phyloP scores from a whole-genome alignment of 2,888 invertebrate genomes.

The Caenorhabditis uteleia region DNA sequence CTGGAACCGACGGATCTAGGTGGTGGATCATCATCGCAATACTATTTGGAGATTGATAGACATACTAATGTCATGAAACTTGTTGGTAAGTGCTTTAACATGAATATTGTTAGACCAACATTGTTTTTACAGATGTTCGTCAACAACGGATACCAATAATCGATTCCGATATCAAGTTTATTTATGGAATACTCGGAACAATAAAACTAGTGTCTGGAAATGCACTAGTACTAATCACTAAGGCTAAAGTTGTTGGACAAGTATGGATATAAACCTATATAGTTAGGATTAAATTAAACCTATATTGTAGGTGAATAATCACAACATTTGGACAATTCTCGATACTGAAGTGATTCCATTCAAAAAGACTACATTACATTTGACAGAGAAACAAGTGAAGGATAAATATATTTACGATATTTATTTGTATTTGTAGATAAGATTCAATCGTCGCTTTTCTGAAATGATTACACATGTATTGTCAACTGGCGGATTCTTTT shows the following conservation, averaged over 20 bases:
- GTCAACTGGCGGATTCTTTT: conserved; percentile 86
- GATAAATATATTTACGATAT: too few relatives aligned
- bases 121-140: conserved; percentile 37
- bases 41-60: conserved; percentile 62
- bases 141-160: conserved; percentile 56
- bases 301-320: conserved; percentile 44
- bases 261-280: conserved; percentile 9
- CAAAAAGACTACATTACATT: conserved; percentile 82
- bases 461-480: conserved; percentile 84
- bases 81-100: conserved; percentile 18
- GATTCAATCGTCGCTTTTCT: conserved; percentile 84
- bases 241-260: conserved; percentile 57
- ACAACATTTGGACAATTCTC: conserved; percentile 59
- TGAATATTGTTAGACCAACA: background rate
- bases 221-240: conserved; percentile 60
- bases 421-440: conserved; percentile 30
- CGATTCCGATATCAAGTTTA: conserved; percentile 58
- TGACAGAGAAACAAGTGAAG: conserved; percentile 80
- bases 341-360: conserved; percentile 78
- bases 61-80: conserved; percentile 41
- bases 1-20: conserved; percentile 62
- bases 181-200: conserved; percentile 65
- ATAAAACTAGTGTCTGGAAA: conserved; percentile 64
- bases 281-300: background rate
- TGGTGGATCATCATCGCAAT: conserved; percentile 47